Evolutionary conservation across 1,140 invertebrate species (phyloP), one percentile per base, ranked within the genome.

Genomic region (Oscheius sp.): DNA sequence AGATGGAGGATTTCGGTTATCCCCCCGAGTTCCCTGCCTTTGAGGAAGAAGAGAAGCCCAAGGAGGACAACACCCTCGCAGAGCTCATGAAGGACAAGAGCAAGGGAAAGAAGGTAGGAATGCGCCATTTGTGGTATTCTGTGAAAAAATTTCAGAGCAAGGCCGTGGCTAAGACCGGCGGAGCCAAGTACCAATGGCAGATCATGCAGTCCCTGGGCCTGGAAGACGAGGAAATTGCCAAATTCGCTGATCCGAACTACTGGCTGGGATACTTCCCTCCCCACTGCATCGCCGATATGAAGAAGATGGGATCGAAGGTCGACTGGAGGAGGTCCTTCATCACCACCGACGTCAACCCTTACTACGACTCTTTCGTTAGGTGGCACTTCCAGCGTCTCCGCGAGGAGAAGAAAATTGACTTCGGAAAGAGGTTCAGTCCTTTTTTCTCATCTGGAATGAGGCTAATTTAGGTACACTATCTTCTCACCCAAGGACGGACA

Each of bases 261-360:
- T 99, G 97, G 97, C 87, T 97, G 0, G 89, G 92, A 66, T 97
- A 97, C 86, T 99, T 99, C 85, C 96, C 97, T 76, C 93, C 93
- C 23, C 86, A 91, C 59, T 91, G 92, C 80, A 90, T 93, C 20
- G 71, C 90, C 76, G 95, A 98, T 89, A 87, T 97, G 35, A 91
- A 90, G 82, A 87, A 88, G 69, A 91, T 97, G 89, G 95, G 95
- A 58, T 83, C 95, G 32, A 92, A 94, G 89, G 89, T 94, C 75
- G 97, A 99, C 86, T 99, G 95, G 95, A 88, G 97, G 35, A 88
- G 97, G 59, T 92, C 91, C 13, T 99, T 99, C 83, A 93, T 99
- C 68, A 99, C 97, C 34, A 99, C 97, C 0, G 95, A 99, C 88
- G 91, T 89, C 0, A 99, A 99, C 89, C 93, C 93, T 35, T 99